A percentile compares a stretch with the other conserved stretches of the same genome.
phyloP scores from a whole-genome alignment of 2,888 invertebrate species.

The Dione vanillae region DNA sequence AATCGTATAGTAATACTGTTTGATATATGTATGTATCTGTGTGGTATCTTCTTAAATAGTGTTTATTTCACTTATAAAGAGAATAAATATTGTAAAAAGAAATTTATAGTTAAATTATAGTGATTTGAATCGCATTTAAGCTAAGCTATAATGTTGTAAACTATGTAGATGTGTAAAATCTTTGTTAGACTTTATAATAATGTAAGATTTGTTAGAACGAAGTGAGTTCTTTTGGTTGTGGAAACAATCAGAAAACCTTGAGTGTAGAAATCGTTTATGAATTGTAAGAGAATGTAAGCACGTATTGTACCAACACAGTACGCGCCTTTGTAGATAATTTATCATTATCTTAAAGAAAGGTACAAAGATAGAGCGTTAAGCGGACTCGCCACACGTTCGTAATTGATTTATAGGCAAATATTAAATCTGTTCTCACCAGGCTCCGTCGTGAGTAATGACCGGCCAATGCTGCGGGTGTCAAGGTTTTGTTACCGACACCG shows the following conservation, averaged over 20 bases:
- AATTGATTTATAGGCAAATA: constrained; percentile 83
- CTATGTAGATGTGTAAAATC: background rate
- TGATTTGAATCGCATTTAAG: background rate
- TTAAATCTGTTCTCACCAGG: constrained; percentile 80
- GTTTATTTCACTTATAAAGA: background rate
- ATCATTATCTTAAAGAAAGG: constrained; percentile 67
- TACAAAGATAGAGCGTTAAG: constrained; percentile 70
- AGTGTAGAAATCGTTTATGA: constrained; percentile 36
- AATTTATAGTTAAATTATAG: background rate
- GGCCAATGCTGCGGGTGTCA: constrained; percentile 58
- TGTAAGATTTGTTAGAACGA: constrained; percentile 28
- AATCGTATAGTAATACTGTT: constrained; percentile 43
- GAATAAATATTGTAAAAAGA: background rate
- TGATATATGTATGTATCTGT: constrained; percentile 21
- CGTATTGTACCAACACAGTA: constrained; percentile 39
- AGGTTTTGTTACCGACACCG: constrained; percentile 65
- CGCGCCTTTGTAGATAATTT: constrained; percentile 55
- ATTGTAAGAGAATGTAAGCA: constrained; percentile 44
- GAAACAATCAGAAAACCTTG: constrained; percentile 38
- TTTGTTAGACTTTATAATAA: constrained; percentile 11
- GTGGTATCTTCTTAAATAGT: background rate
- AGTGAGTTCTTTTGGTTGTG: constrained; percentile 23
- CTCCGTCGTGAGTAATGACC: constrained; percentile 71
- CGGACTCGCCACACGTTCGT: constrained; percentile 68
- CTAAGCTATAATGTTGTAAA: background rate